Evolutionary conservation across 2,888 invertebrate species (phyloP).

Genomic region (Macrophya annulata): DNA sequence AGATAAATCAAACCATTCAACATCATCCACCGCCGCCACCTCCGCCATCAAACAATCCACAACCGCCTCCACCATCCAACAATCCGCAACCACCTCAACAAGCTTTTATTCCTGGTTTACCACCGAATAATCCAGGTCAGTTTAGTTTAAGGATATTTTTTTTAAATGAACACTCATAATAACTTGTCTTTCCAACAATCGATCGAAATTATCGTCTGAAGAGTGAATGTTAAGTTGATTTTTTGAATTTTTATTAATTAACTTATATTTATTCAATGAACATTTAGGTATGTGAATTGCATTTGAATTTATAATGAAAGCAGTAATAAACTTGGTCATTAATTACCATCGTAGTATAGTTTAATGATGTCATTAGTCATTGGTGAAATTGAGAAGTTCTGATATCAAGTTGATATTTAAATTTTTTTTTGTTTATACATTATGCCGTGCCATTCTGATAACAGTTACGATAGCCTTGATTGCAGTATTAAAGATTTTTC

Average conservation of each 20-base stretch:
- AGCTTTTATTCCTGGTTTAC: slow-evolving; percentile 73
- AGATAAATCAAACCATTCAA: slow-evolving; percentile 86
- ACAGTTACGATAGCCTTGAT: slow-evolving; percentile 54
- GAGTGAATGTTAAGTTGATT: background rate
- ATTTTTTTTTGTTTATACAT: slow-evolving; percentile 55
- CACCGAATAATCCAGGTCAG: slow-evolving; percentile 74
- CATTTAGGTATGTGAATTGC: background rate
- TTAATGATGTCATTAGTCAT: slow-evolving; percentile 40
- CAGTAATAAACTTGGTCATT: background rate
- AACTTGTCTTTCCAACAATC: background rate
- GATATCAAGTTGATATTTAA: slow-evolving; percentile 54
- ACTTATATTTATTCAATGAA: background rate
- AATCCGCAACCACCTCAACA: slow-evolving; percentile 79
- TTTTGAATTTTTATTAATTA: background rate
- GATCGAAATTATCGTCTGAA: background rate
- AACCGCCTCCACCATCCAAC: slow-evolving; percentile 76
- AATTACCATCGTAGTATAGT: slow-evolving; percentile 18
- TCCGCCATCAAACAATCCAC: slow-evolving; percentile 75
- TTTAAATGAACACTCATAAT: background rate
- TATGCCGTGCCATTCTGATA: slow-evolving; percentile 43
- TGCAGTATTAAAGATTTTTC: slow-evolving; percentile 43
- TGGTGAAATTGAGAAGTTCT: slow-evolving; percentile 26
- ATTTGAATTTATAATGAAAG: background rate
- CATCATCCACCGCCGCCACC: slow-evolving; percentile 85
- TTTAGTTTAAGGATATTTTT: slow-evolving; percentile 13